These are phyloP conservation scores for Tortricodes alternella DNA, from an alignment of 2,888 invertebrate species.

Conservation along the genomic window DNA sequence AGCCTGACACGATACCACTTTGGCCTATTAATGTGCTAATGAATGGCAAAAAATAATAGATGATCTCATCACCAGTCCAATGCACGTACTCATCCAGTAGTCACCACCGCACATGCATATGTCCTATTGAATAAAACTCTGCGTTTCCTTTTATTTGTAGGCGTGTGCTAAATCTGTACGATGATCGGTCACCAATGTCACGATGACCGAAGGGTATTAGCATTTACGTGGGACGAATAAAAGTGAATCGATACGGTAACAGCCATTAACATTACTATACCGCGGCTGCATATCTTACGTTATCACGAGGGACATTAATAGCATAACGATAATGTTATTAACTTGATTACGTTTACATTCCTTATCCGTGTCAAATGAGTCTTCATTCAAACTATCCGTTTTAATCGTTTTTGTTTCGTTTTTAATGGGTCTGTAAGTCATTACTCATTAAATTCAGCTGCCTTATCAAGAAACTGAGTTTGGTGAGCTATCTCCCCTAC, in stretches of 20 bases:
- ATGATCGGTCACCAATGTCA: slow-evolving; percentile 40
- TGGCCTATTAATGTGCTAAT: slow-evolving; percentile 48
- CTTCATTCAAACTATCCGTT: neutral
- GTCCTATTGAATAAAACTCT: slow-evolving; percentile 39
- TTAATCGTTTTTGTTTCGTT: slow-evolving; percentile 16
- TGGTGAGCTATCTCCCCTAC: slow-evolving; percentile 54
- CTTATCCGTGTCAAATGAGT: neutral
- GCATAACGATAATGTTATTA: slow-evolving; percentile 31
- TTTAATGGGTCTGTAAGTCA: slow-evolving; percentile 19
- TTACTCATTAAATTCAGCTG: slow-evolving; percentile 36
- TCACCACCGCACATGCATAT: slow-evolving; percentile 37
- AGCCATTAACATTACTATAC: slow-evolving; percentile 37
- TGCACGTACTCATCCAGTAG: slow-evolving; percentile 42
- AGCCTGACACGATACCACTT: slow-evolving; percentile 48
- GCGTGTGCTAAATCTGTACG: slow-evolving; percentile 49
- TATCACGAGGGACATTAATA: slow-evolving; percentile 40
- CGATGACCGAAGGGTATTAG: slow-evolving; percentile 35
- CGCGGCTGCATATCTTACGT: slow-evolving; percentile 36
- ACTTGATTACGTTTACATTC: slow-evolving; percentile 15
- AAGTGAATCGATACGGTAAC: slow-evolving; percentile 47
- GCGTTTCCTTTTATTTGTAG: slow-evolving; percentile 44
- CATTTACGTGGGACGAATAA: slow-evolving; percentile 39
- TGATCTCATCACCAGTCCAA: slow-evolving; percentile 52
- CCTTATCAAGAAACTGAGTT: slow-evolving; percentile 41
- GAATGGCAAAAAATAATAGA: slow-evolving; percentile 58